Conservation (phyloP, 2,888 invertebrate genomes). For the Polyploca ridens region DNA sequence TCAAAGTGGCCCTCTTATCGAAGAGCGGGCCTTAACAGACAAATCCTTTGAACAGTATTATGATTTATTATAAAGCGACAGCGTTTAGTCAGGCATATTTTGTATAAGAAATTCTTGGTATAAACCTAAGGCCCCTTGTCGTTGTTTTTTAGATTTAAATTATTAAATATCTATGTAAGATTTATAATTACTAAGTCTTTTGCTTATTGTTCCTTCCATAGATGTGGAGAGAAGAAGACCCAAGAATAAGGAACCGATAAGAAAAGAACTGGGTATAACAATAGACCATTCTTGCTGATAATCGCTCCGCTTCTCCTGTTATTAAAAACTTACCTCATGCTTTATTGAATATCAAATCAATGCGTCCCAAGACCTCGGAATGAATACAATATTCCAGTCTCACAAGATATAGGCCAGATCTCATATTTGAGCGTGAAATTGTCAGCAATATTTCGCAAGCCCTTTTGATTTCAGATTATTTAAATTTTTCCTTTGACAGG, state of each 20-base stretch:
- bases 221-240: no score
- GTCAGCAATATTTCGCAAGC: conserved; percentile 12
- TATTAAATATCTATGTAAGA: no score
- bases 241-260: no score
- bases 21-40: conserved; percentile 1
- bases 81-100: neutral
- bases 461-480: conserved; percentile 2
- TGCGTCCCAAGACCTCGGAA: conserved; percentile 28
- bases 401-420: conserved; percentile 14
- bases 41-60: neutral
- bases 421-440: conserved; percentile 2
- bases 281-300: neutral
- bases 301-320: neutral
- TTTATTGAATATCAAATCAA: conserved; percentile 38
- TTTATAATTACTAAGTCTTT: no score
- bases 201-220: no score
- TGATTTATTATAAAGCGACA: neutral
- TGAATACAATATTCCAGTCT: conserved; percentile 36
- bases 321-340: neutral
- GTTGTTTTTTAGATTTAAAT: no score
- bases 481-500: neutral
- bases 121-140: no score
- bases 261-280: neutral
- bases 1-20: conserved; percentile 40
- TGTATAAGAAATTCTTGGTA: no score